Conservation (phyloP, 2,113 vertebrate genomes). For the Prunella fulvescens region DNA sequence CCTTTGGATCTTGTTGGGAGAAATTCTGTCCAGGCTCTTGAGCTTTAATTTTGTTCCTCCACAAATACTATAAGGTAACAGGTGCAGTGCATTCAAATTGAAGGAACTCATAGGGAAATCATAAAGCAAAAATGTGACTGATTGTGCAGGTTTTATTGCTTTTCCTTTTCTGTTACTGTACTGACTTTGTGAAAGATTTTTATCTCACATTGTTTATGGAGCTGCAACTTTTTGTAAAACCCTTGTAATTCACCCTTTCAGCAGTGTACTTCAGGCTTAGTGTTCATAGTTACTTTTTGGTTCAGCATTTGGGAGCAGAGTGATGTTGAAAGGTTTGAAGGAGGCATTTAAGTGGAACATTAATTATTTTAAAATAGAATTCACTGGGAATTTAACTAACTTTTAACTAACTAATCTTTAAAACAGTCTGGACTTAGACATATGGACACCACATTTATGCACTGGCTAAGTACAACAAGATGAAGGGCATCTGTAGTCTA, state of each 20-base stretch:
- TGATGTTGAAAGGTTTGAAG: background rate
- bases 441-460: background rate
- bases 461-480: background rate
- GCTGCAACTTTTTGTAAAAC: background rate
- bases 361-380: background rate
- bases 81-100: background rate
- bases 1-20: background rate
- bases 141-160: background rate
- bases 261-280: background rate
- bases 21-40: background rate
- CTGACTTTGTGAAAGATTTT: background rate
- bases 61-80: background rate
- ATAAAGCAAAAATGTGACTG: background rate
- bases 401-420: background rate
- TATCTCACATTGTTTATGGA: background rate
- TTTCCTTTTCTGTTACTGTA: background rate
- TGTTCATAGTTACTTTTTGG: background rate
- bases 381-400: background rate
- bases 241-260: background rate
- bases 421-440: background rate
- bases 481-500: background rate
- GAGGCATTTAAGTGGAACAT: background rate
- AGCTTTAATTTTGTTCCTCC: background rate
- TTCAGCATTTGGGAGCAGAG: background rate
- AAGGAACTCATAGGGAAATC: background rate